Evolutionary conservation across 1,140 invertebrate genomes (phyloP), one percentile per base, ranked within the genome.

Genomic region (Microplitis mediator): DNA sequence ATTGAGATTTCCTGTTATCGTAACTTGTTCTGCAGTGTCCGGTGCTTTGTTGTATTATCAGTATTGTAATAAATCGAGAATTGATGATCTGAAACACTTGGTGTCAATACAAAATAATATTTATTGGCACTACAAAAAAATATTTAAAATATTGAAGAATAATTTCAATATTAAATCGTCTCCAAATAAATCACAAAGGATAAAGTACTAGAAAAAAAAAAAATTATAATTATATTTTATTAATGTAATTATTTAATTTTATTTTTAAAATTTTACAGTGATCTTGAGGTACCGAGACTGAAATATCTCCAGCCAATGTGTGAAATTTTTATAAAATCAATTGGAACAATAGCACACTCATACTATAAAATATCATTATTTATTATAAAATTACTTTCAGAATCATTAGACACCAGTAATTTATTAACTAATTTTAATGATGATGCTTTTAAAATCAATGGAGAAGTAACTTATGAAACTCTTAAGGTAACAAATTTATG

Each of bases 131-230:
- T 74, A 79, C 54, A 85, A 82, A 66, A 81, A 81, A 14, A 67
- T 78, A 64, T 72, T 87, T 11, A 84, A 79, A 68, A 84, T 85
- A 66, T 76, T 87, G 52, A 81, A 72, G 54, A 76, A 77, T 64
- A 72, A 76, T 56, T 82, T 78, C 54, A 74, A 71, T 45, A 76
- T 82, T 1, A 84, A 78, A 73, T 65, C 76, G 2, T 62, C 61
- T 75, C 51, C n/a, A 62, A 75, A 69, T 11, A 76, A 78, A 56
- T n/a, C 14, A 51, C 51, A 58, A 67, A 76, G 78, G 39, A 76
- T 79, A 75, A 23, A 23, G 23, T 23, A 23, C 23, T 23, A 23
- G 23, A 23, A 23, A 23, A 23, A 23, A 23, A 23, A 23, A 23
- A 23, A 23, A 23, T 23, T 23, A 23, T 2, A 23, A 1, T 23